Evolutionary conservation across 2,888 invertebrate species (phyloP), one percentile per base, ranked within the genome.

Genomic region (Scaeva pyrastri): DNA sequence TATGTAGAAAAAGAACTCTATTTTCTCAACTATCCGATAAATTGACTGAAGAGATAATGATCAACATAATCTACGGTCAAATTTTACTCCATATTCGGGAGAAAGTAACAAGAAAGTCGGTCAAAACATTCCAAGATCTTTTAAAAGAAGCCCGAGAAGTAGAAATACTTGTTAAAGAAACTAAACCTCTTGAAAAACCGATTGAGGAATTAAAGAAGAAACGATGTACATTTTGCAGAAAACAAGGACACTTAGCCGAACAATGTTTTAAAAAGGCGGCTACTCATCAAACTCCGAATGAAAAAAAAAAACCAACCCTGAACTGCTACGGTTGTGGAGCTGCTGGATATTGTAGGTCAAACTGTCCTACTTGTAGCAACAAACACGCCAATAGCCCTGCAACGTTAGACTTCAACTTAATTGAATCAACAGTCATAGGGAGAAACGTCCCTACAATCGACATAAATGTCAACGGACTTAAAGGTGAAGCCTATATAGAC

Each of bases 361-460:
- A 26, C 6, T 26, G 26, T 26, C 26, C 26, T 26, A 26, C 26
- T 4, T 26, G 26, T 6, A 26, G 26, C 26, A 26, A 26, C 7
- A 31, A 31, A 31, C 4, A 31, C 7, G 31, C 31, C 7, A 31
- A 31, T 7, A 31, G 31, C 31, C 31, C 31, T 6, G 31, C 31
- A 6, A 31, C 6, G 26, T 26, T 26, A 26, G 31, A 31, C 7
- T 31, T 31, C 31, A 31, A 31, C 31, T 7, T 31, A 7, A 7
- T 31, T 31, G 45, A 58, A n/a, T 58, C 71, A 8, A 19, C 19
- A 11, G 14, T 72, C 3, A 58, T 72, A 16, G 48, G 56, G 4
- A 72, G 58, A 56, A 72, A 48, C 2, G 58, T 72, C 1, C 58
- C 70, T 19, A 72, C 71, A 5, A 45, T 72, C 1, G 36, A 58